Percentiles rank a stretch among this genome's conserved stretches.
Conservation (phyloP, 2,797 vertebrate species). For the Acanthopagrus latus region DNA sequence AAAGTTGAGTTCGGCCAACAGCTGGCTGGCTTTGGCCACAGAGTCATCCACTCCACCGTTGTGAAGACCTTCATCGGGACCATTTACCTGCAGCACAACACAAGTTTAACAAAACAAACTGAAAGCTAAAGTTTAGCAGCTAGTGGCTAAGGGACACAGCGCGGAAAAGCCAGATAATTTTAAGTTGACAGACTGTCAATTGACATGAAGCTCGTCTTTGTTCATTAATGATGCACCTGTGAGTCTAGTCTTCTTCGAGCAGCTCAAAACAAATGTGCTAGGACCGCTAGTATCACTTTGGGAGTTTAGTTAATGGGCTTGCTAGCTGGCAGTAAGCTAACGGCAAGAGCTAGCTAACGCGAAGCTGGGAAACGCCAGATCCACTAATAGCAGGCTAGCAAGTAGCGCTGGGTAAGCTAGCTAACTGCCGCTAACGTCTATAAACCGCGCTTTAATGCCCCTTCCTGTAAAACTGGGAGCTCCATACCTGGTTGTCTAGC, state of each 20-base stretch:
- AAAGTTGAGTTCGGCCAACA: conserved; percentile 94
- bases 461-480: conserved; percentile 66
- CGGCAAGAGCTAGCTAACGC: conserved; percentile 40
- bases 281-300: neutral
- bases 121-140: conserved; percentile 51
- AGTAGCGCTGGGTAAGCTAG: conserved; percentile 32
- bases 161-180: conserved; percentile 26
- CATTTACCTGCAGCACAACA: conserved; percentile 86
- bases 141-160: conserved; percentile 31
- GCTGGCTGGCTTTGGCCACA: conserved; percentile 92
- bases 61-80: conserved; percentile 91
- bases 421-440: conserved; percentile 52
- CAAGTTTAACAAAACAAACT: conserved; percentile 38
- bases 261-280: neutral
- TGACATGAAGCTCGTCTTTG: neutral
- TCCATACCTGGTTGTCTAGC: conserved; percentile 88
- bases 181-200: conserved; percentile 23
- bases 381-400: conserved; percentile 64
- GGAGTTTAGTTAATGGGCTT: conserved; percentile 19
- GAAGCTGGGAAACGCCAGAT: conserved; percentile 46
- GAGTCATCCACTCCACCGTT: conserved; percentile 93
- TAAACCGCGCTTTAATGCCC: conserved; percentile 74
- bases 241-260: neutral
- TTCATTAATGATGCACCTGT: accelerated
- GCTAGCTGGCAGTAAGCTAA: conserved; percentile 41